Conservation (phyloP, 2,888 invertebrate species). For the Eilema griseolum region DNA sequence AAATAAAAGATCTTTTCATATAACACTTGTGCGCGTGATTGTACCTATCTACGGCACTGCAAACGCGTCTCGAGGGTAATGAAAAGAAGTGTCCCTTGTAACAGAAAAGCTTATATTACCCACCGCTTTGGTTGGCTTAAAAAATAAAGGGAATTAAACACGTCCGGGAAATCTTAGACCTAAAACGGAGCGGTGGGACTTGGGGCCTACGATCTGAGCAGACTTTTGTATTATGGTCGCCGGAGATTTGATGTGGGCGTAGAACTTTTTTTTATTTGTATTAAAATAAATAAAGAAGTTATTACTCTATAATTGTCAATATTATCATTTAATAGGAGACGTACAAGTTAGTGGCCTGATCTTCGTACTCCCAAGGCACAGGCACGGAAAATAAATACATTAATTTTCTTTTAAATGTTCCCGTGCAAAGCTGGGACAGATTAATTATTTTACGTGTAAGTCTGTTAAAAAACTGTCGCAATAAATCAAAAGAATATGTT, state of each 20-base stretch:
- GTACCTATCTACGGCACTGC: constrained; percentile 59
- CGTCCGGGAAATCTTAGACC: constrained; percentile 58
- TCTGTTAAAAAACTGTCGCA: neutral
- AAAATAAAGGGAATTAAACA: constrained; percentile 58
- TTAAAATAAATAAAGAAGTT: neutral
- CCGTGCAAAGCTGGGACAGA: too few relatives aligned
- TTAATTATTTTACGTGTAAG: too few relatives aligned
- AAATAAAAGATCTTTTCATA: constrained; percentile 54
- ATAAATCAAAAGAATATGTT: neutral
- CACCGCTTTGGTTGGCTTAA: constrained; percentile 60
- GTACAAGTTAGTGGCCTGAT: too few relatives aligned
- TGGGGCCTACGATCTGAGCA: neutral
- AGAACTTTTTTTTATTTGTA: neutral
- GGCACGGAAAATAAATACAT: too few relatives aligned
- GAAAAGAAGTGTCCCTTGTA: constrained; percentile 68
- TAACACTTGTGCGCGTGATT: constrained; percentile 60
- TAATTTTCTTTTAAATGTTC: too few relatives aligned
- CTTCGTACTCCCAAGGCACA: too few relatives aligned
- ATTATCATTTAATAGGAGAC: too few relatives aligned
- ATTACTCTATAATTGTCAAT: neutral
- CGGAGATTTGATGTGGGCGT: neutral
- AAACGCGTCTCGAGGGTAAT: constrained; percentile 69
- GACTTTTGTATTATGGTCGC: constrained; percentile 8
- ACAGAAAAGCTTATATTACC: constrained; percentile 64
- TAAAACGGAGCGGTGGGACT: constrained; percentile 11